These are phyloP conservation scores for Rhinopomastus cyanomelas DNA, from an alignment of 2,113 vertebrate genomes.

Conservation along the genomic window DNA sequence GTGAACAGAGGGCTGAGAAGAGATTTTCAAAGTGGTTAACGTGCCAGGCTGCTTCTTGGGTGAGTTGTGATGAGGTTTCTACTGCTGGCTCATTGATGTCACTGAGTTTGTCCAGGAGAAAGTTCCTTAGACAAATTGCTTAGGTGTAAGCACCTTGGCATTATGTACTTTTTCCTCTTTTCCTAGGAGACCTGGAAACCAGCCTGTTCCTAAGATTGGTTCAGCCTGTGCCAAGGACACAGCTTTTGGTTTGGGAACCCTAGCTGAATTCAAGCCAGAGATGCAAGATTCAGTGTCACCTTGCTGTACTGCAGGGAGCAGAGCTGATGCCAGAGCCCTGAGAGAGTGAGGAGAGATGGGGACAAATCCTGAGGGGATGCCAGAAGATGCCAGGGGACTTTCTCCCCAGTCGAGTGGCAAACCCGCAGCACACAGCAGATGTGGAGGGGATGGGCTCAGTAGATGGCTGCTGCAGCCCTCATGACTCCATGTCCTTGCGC, in stretches of 20 bases:
- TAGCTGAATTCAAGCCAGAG: neutral
- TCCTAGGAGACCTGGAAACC: conserved; percentile 1
- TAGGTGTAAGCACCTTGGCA: neutral
- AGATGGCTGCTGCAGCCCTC: rapidly evolving
- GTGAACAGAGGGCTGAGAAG: neutral
- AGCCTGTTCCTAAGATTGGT: neutral
- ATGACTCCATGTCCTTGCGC: neutral
- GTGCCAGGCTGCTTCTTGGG: neutral
- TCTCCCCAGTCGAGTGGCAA: neutral
- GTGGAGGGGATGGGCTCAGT: neutral
- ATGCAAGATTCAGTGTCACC: neutral
- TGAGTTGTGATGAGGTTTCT: neutral
- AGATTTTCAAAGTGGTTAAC: neutral
- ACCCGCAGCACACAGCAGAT: neutral
- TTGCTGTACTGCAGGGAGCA: neutral
- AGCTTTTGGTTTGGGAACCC: neutral
- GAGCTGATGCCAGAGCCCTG: neutral
- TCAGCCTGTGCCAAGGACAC: neutral
- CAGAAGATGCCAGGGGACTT: neutral
- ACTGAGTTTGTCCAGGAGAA: neutral
- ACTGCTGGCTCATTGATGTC: neutral
- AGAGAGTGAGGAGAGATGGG: neutral
- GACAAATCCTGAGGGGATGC: neutral
- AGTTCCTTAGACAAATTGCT: neutral
- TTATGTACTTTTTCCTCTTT: neutral